Evolutionary conservation across 2,797 vertebrate species (phyloP).

Genomic region (Halcyon leucocephala): DNA sequence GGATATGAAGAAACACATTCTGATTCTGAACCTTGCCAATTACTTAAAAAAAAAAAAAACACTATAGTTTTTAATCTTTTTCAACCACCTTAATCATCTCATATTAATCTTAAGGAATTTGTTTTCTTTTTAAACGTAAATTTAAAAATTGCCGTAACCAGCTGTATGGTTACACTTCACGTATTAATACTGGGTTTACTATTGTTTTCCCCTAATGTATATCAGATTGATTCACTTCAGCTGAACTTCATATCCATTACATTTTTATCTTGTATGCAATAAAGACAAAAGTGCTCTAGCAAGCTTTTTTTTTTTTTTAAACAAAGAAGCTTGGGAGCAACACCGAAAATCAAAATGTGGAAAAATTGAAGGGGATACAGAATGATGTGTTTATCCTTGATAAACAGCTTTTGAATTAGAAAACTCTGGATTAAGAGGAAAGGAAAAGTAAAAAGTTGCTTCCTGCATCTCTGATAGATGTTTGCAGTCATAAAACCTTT

Average conservation of each 20-base stretch:
- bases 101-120: neutral
- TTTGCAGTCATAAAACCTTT: conserved; percentile 40
- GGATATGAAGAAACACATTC: neutral
- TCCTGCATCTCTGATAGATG: conserved; percentile 21
- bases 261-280: neutral
- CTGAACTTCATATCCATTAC: neutral
- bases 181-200: neutral
- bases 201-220: neutral
- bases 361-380: neutral
- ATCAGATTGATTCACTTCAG: neutral
- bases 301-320: neutral
- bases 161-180: neutral
- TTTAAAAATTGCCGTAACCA: neutral
- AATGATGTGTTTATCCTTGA: conserved; percentile 9
- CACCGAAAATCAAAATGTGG: neutral
- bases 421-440: conserved; percentile 2
- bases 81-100: neutral
- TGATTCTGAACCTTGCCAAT: neutral
- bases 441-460: neutral
- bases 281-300: neutral
- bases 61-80: neutral
- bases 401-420: conserved; percentile 46
- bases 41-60: neutral
- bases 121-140: neutral
- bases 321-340: neutral